These are phyloP conservation scores for Diceros bicornis DNA, from an alignment of 2,797 vertebrate genomes.

Conservation along the genomic window DNA sequence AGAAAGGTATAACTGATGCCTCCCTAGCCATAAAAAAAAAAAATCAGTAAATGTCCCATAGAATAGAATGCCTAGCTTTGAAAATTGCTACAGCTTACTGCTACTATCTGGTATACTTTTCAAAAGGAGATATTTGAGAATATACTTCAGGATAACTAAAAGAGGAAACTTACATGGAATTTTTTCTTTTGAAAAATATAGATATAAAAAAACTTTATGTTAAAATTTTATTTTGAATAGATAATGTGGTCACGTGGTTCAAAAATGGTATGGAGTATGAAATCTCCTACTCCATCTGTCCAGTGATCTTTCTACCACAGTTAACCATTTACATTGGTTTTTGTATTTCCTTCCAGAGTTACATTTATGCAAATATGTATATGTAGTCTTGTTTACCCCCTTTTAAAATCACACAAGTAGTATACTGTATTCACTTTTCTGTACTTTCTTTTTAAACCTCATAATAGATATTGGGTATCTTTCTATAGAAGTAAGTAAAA, in stretches of 20 bases:
- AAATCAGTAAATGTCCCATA: conserved; percentile 10
- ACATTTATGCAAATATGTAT: not conserved
- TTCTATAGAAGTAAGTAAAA: not conserved
- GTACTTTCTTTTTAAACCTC: not conserved
- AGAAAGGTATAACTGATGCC: not conserved
- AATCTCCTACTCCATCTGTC: not conserved
- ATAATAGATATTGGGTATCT: not conserved
- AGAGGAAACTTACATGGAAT: conserved; percentile 32
- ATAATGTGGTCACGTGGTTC: conserved; percentile 32
- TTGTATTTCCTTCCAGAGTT: conserved; percentile 12
- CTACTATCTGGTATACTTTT: conserved; percentile 40
- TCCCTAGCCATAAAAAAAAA: conserved; percentile 21
- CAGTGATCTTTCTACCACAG: not conserved
- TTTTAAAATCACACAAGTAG: conserved; percentile 22
- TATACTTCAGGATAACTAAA: conserved; percentile 36
- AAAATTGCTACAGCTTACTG: conserved; percentile 27
- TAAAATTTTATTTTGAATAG: conserved; percentile 59
- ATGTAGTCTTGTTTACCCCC: not conserved
- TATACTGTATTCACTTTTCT: not conserved
- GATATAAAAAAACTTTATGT: conserved; percentile 46
- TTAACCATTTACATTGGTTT: conserved; percentile 9
- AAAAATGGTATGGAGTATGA: conserved; percentile 7
- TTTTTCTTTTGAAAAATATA: conserved; percentile 49
- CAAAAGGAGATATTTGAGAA: conserved; percentile 44
- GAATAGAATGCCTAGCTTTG: conserved; percentile 44